These are phyloP conservation scores for Umimayanthus kanabou DNA, from an alignment of 92 coral and sea anemone genomes.

Conservation along the genomic window DNA sequence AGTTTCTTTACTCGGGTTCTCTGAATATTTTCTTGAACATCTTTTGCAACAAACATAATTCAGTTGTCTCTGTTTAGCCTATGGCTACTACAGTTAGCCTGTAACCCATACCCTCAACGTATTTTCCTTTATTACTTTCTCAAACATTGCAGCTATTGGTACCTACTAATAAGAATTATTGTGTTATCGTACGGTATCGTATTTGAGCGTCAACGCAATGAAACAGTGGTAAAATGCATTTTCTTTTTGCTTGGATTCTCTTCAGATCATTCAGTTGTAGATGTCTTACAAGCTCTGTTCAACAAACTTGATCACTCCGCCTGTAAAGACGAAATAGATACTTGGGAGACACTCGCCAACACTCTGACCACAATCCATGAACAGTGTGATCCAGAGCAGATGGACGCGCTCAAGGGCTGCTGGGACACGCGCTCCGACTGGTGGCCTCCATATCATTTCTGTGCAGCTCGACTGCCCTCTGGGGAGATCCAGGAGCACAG, in stretches of 20 bases:
- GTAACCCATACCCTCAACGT: too few species aligned
- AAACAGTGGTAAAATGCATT: neutral
- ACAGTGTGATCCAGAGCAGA: conserved; percentile 11
- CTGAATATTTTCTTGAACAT: too few species aligned
- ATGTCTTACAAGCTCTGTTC: conserved; percentile 55
- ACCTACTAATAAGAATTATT: too few species aligned
- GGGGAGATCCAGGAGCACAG: conserved; percentile 30
- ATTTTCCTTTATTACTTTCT: too few species aligned
- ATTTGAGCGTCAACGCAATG: too few species aligned
- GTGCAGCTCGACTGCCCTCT: conserved; percentile 42
- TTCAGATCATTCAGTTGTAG: conserved; percentile 2
- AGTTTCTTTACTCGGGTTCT: too few species aligned
- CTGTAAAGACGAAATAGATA: conserved; percentile 51
- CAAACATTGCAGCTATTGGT: too few species aligned
- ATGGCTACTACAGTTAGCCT: too few species aligned
- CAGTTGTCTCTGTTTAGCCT: too few species aligned
- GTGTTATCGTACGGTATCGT: too few species aligned
- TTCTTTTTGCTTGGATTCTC: neutral
- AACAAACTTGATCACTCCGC: conserved; percentile 86
- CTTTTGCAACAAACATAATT: too few species aligned
- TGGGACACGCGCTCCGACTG: conserved; percentile 87
- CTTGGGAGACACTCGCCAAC: conserved; percentile 64
- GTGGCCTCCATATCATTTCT: conserved; percentile 96
- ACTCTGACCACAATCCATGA: conserved; percentile 22
- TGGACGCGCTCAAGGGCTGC: conserved; percentile 45